Percentiles rank a stretch among this genome's conserved stretches.
Evolutionary conservation across 2,113 vertebrate genomes (phyloP).

Genomic region (Procavia capensis): DNA sequence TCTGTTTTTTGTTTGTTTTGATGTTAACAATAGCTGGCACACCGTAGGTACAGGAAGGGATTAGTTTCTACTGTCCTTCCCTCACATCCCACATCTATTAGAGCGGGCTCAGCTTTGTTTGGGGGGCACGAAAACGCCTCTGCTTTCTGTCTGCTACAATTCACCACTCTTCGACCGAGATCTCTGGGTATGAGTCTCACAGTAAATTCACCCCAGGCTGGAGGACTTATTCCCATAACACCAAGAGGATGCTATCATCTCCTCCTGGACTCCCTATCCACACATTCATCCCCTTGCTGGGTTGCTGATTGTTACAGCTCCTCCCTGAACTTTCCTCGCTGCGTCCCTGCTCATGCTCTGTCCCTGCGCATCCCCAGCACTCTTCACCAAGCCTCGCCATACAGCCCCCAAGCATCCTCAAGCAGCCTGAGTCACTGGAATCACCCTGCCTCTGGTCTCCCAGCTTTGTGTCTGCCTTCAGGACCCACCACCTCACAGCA

Average conservation of each 20-base stretch:
- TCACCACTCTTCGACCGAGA: background rate
- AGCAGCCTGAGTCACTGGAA: background rate
- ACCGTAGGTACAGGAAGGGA: background rate
- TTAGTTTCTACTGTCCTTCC: background rate
- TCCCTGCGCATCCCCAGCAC: no score
- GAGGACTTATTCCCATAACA: background rate
- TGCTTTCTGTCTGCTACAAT: accelerated
- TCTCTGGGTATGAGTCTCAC: background rate
- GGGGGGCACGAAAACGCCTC: background rate
- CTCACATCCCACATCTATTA: background rate
- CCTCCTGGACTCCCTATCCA: background rate
- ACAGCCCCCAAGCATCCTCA: background rate
- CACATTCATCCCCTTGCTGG: background rate
- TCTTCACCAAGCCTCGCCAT: background rate
- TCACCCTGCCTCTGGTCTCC: background rate
- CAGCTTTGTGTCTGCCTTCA: background rate
- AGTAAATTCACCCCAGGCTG: background rate
- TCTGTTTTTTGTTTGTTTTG: no score
- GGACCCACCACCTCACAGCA: accelerated
- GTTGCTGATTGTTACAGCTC: background rate
- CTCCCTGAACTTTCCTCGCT: background rate
- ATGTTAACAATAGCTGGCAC: no score
- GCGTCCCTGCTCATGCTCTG: background rate
- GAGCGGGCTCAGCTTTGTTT: no score
- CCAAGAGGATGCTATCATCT: background rate